phyloP scores from a whole-genome alignment of 2,888 invertebrate genomes.

The Sacculina carcini region DNA sequence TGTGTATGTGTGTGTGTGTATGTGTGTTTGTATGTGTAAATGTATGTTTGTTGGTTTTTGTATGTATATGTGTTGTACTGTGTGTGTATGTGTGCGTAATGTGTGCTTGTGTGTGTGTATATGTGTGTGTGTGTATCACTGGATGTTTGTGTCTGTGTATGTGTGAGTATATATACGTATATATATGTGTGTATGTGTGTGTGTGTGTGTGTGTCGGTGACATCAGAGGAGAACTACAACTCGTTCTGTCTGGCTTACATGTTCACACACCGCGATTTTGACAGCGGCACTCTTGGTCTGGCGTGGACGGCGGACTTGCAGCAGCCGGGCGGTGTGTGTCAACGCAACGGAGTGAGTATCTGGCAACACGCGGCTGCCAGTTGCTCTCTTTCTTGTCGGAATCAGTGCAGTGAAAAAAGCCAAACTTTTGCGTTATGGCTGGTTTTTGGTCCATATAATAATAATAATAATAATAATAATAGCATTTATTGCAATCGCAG shows the following conservation, averaged over 20 bases:
- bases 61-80: neutral
- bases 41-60: neutral
- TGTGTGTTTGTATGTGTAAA: no score
- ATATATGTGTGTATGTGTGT: neutral
- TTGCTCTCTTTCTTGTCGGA: neutral
- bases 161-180: slow-evolving; percentile 1
- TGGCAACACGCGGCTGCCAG: neutral
- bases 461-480: no score
- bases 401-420: neutral
- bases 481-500: no score
- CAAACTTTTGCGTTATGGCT: no score
- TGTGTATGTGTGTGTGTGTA: slow-evolving; percentile 3
- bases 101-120: neutral
- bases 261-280: slow-evolving; percentile 89
- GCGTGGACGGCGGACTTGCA: slow-evolving; percentile 94
- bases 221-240: slow-evolving; percentile 7
- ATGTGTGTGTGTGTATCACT: neutral
- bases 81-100: no score
- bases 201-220: neutral
- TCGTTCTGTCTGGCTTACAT: slow-evolving; percentile 23
- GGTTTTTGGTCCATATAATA: no score
- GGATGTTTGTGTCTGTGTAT: slow-evolving; percentile 1
- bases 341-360: slow-evolving; percentile 45
- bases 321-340: slow-evolving; percentile 93
- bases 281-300: slow-evolving; percentile 81